phyloP scores from a whole-genome alignment of 2,888 invertebrate genomes.

The Cheilosia vulpina region DNA sequence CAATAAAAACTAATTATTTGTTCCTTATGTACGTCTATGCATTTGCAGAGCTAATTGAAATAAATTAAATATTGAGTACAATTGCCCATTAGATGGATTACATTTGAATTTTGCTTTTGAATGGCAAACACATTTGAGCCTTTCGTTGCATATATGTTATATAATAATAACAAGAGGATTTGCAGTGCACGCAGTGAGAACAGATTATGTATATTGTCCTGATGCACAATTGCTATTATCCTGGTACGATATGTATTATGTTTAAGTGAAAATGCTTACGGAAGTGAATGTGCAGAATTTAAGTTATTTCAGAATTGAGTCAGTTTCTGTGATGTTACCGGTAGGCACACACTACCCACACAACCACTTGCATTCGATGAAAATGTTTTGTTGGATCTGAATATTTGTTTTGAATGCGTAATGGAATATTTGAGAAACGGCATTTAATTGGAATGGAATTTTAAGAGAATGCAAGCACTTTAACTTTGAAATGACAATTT shows the following conservation, averaged over 20 bases:
- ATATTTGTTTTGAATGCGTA: constrained; percentile 10
- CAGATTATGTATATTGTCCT: constrained; percentile 3
- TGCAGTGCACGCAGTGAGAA: not conserved
- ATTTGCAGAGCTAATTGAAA: not conserved
- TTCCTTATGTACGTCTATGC: not conserved
- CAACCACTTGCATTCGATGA: not conserved
- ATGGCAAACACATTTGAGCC: too few species aligned
- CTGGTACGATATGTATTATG: too few species aligned
- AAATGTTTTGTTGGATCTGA: not conserved
- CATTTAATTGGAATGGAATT: constrained; percentile 42
- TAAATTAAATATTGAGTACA: not conserved
- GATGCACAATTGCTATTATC: not conserved
- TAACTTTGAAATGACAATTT: not conserved
- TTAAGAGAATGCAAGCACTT: constrained; percentile 2
- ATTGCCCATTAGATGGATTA: not conserved
- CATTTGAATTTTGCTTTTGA: not conserved
- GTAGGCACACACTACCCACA: not conserved
- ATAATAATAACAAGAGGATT: not conserved
- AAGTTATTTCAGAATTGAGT: constrained; percentile 22
- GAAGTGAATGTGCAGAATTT: constrained; percentile 1
- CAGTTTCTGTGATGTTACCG: constrained; percentile 25
- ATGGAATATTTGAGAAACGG: constrained; percentile 43
- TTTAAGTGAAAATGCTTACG: not conserved
- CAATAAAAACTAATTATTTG: not conserved
- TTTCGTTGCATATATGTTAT: not conserved